These are phyloP conservation scores for Epistrophe eligans DNA, from an alignment of 2,888 invertebrate genomes.

Conservation along the genomic window DNA sequence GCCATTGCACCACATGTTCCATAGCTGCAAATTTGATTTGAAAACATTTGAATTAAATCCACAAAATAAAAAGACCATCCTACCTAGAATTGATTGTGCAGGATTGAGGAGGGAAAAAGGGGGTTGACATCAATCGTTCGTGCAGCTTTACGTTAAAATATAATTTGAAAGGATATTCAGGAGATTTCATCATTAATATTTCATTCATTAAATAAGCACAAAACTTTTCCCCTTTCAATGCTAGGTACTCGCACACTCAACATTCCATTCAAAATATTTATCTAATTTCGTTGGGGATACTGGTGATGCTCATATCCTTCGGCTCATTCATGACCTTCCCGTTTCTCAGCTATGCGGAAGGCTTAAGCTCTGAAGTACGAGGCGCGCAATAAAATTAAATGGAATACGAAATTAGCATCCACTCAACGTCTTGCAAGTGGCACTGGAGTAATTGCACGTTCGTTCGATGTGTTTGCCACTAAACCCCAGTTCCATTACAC, in stretches of 20 bases:
- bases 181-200: conserved; percentile 47
- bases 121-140: not conserved
- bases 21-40: conserved; percentile 12
- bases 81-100: not conserved
- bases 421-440: conserved; percentile 52
- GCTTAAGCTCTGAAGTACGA: conserved; percentile 17
- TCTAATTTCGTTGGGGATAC: conserved; percentile 39
- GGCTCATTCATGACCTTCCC: conserved; percentile 32
- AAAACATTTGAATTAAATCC: conserved; percentile 32
- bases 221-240: not conserved
- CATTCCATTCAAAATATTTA: conserved; percentile 47
- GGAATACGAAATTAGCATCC: conserved; percentile 66
- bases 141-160: not conserved
- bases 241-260: conserved; percentile 18
- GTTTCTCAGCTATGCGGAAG: not conserved
- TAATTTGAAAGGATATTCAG: conserved; percentile 15
- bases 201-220: conserved; percentile 42
- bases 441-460: conserved; percentile 43
- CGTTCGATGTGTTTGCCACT: conserved; percentile 51
- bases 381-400: conserved; percentile 65
- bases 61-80: not conserved
- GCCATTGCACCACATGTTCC: conserved; percentile 61
- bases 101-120: not conserved
- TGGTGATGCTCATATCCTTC: conserved; percentile 24
- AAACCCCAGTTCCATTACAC: conserved; percentile 14